These are phyloP conservation scores for Vespertilio murinus DNA, from an alignment of 2,797 vertebrate species.

Conservation along the genomic window DNA sequence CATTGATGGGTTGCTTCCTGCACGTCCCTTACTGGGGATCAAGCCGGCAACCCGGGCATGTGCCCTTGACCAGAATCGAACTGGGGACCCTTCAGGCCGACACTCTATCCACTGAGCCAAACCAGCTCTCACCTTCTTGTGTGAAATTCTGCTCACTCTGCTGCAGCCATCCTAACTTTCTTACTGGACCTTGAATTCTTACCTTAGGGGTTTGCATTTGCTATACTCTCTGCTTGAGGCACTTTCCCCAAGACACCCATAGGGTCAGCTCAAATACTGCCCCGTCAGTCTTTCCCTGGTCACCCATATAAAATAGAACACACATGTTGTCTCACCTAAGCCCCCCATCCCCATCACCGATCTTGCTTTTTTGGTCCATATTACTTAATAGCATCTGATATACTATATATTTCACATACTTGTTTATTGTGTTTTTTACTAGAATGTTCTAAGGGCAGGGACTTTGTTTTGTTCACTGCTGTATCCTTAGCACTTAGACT, in stretches of 20 bases:
- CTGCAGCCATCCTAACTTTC: not conserved
- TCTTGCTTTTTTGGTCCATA: not conserved
- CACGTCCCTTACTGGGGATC: too few species aligned
- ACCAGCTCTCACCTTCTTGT: not conserved
- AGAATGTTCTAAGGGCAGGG: not conserved
- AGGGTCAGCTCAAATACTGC: not conserved
- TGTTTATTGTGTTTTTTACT: not conserved
- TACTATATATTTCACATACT: not conserved
- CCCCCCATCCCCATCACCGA: not conserved
- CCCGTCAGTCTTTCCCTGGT: not conserved
- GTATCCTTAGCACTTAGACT: not conserved
- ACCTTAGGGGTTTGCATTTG: not conserved
- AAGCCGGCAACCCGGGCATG: too few species aligned
- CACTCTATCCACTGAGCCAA: too few species aligned
- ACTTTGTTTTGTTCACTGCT: not conserved
- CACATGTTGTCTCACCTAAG: not conserved
- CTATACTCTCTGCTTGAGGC: not conserved
- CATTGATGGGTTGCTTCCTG: too few species aligned
- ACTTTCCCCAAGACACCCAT: not conserved
- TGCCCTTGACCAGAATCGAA: too few species aligned
- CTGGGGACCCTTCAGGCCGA: too few species aligned
- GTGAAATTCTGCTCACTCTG: not conserved
- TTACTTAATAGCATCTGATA: not conserved
- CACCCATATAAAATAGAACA: not conserved
- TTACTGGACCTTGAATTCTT: not conserved